A percentile compares a stretch with the other conserved stretches of the same genome.
These are phyloP conservation scores for Drosophila biarmipes DNA, from an alignment of 1,140 invertebrate genomes.

Conservation along the genomic window DNA sequence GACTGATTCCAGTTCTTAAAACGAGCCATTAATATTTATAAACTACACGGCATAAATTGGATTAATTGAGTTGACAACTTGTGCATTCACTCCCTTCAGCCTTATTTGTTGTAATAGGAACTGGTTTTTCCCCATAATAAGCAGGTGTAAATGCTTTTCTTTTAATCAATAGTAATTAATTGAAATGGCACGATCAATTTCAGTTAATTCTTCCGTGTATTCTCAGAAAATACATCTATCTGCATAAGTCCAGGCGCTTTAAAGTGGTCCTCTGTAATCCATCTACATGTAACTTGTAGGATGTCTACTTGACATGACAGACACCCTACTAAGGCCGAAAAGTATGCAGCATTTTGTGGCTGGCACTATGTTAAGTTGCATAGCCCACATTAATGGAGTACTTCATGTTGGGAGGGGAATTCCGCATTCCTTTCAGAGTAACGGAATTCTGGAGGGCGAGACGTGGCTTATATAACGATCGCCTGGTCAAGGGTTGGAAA, in stretches of 20 bases:
- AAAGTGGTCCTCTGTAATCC: background rate
- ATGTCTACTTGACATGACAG: slow-evolving; percentile 1
- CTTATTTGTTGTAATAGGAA: slow-evolving; percentile 1
- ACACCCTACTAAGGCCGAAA: background rate
- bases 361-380: background rate
- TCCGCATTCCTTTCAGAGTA: slow-evolving; percentile 1
- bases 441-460: slow-evolving; percentile 25
- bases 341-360: slow-evolving; percentile 9
- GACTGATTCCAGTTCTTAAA: slow-evolving; percentile 1
- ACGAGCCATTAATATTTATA: slow-evolving; percentile 32
- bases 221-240: background rate
- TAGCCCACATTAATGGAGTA: background rate
- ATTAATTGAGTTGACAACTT: slow-evolving; percentile 19
- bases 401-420: background rate
- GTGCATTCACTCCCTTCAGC: slow-evolving; percentile 5
- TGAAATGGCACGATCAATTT: too few relatives aligned
- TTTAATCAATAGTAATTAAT: background rate
- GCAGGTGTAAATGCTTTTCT: too few relatives aligned
- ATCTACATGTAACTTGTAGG: background rate
- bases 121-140: background rate
- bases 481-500: slow-evolving; percentile 30
- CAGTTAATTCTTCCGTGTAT: background rate
- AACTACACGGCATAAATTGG: background rate
- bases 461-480: slow-evolving; percentile 40
- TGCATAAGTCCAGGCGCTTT: slow-evolving; percentile 1